Percentiles rank a stretch among this genome's conserved stretches.
Evolutionary conservation across 2,113 vertebrate species (phyloP).

Genomic region (Seriola rivoliana): DNA sequence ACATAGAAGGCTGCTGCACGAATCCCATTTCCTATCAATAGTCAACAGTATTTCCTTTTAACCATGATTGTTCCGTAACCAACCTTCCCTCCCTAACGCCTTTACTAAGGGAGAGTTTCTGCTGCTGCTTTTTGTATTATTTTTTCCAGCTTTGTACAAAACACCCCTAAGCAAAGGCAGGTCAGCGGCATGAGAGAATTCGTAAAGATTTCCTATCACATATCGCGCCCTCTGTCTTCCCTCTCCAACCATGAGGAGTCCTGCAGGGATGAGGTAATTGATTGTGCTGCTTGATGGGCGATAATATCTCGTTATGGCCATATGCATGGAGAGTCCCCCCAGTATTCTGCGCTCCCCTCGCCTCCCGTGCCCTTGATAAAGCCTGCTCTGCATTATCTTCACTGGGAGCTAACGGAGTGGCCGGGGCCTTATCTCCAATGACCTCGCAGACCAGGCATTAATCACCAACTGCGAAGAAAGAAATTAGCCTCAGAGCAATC

Average conservation of each 20-base stretch:
- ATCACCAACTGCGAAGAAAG: constrained; percentile 84
- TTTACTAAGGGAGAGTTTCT: background rate
- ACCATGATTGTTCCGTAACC: background rate
- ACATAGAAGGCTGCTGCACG: too few species aligned
- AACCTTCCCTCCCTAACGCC: background rate
- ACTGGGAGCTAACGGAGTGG: constrained; percentile 67
- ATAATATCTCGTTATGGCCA: constrained; percentile 82
- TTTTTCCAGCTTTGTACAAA: background rate
- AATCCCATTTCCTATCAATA: background rate
- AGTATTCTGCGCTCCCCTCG: constrained; percentile 58
- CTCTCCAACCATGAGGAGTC: constrained; percentile 55
- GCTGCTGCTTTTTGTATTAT: background rate
- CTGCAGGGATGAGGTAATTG: constrained; percentile 76
- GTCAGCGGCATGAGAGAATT: constrained; percentile 26
- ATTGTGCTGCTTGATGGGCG: constrained; percentile 75
- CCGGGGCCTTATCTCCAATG: constrained; percentile 78
- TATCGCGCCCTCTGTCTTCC: constrained; percentile 48
- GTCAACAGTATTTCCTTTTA: background rate
- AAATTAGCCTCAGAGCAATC: constrained; percentile 84
- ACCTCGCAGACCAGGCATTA: constrained; percentile 82
- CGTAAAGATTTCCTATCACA: constrained; percentile 62
- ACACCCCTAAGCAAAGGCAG: constrained; percentile 10
- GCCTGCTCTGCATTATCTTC: constrained; percentile 81
- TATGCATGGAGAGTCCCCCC: constrained; percentile 69
- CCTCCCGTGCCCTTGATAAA: constrained; percentile 81